Evolutionary conservation across 2,888 invertebrate species (phyloP), one percentile per base, ranked within the genome.

Genomic region (Macrosoma leucophasiata): DNA sequence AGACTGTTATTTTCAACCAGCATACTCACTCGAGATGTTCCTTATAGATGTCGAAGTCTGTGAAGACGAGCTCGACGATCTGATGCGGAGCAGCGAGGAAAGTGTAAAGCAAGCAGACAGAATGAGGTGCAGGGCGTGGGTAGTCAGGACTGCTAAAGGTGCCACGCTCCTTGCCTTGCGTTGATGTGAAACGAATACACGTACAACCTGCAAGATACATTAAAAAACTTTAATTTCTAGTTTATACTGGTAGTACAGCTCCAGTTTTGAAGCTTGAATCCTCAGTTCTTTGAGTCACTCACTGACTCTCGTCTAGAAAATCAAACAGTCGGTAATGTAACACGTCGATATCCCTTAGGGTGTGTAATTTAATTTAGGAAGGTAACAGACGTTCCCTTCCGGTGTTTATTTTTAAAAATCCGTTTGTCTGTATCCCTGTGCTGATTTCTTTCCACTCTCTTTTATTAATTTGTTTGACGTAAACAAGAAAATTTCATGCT

Each of bases 71-170:
- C 72, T 94, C 92, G 44, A 95, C 90, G 57, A 95, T 92, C 78
- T 94, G 91, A 62, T 92, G 90, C 10, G 89, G 86, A 39, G 89
- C 89, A 1, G 92, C 94, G 53, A 89, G 84, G 79, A 95, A 95
- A 18, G 93, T 92, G 86, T 93, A 95, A 33, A 95, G 88, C 29
- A 95, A 88, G 66, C 95, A 95, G 82, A 91, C 89, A 65, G 92
- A 86, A 36, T 88, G 69, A 4, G 91, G 90, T 75, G 94, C 94
- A 36, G 89, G 87, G 41, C 88, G 87, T 3, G 94, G 94, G 74
- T 90, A 94, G 78, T 94, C 92, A 10, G 95, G 95, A 52, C 93
- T 93, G 63, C 89, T 91, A 85, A 95, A 95, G 26, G 88, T 88
- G 44, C 94, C 95, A 48, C 89, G 89, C 63, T 90, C 91, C 73